Conservation (phyloP, 1,140 invertebrate genomes). For the Belonocnema kinseyi region DNA sequence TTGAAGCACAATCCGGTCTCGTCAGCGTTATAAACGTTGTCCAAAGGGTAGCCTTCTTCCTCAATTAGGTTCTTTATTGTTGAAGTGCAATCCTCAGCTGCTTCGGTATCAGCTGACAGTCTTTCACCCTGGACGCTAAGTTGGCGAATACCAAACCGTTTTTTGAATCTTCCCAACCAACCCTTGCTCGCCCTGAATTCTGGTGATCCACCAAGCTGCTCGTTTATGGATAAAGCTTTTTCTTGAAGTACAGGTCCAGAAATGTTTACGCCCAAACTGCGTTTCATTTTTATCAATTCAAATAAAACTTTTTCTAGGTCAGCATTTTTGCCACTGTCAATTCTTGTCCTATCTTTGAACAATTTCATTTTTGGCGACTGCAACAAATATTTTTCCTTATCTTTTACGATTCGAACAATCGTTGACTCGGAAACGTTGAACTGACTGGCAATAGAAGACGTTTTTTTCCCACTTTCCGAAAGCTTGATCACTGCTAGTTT, state of each 20-base stretch:
- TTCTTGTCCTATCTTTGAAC: background rate
- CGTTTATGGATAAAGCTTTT: background rate
- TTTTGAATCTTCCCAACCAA: background rate
- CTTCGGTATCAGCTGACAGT: background rate
- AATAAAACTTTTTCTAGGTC: background rate
- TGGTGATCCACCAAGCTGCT: background rate
- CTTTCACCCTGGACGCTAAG: background rate
- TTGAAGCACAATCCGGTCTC: background rate
- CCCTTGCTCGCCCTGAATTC: background rate
- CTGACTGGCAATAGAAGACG: conserved; percentile 5
- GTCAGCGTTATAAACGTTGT: background rate
- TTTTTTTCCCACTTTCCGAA: background rate
- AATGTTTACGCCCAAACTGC: background rate
- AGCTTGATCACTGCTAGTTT: background rate
- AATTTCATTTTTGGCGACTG: background rate
- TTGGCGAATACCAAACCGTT: background rate
- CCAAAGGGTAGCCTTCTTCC: background rate
- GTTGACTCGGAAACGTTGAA: background rate
- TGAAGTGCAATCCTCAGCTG: background rate
- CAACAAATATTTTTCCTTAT: no score
- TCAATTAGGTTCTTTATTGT: background rate
- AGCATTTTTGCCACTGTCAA: background rate
- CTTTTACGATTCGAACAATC: no score
- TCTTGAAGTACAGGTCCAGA: background rate
- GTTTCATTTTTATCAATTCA: background rate